phyloP scores from a whole-genome alignment of 2,797 vertebrate species.

The Sphenopsis melanotis region DNA sequence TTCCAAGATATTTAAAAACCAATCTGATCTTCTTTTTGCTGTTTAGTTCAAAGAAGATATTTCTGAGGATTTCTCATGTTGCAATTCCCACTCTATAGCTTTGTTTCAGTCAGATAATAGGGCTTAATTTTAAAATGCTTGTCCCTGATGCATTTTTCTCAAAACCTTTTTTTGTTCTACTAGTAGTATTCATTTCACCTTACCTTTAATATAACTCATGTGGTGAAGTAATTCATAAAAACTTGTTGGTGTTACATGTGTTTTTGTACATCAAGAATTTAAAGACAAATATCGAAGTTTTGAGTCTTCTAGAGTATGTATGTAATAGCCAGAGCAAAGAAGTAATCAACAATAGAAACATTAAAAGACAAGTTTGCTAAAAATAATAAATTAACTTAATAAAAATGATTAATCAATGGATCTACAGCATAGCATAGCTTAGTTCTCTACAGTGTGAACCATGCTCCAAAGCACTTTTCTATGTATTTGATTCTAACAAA shows the following conservation, averaged over 20 bases:
- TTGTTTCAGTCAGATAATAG: neutral
- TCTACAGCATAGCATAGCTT: neutral
- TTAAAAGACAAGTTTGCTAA: neutral
- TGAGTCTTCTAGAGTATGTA: neutral
- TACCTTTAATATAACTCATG: neutral
- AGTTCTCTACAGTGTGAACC: accelerated
- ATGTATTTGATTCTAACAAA: neutral
- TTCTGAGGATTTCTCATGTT: neutral
- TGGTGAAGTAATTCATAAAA: neutral
- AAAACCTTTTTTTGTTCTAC: neutral
- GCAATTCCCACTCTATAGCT: neutral
- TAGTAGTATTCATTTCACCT: neutral
- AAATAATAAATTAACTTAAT: neutral
- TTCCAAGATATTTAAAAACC: neutral
- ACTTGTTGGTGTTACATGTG: neutral
- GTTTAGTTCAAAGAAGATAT: neutral
- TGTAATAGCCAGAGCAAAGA: neutral
- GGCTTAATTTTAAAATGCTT: neutral
- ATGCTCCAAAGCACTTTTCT: neutral
- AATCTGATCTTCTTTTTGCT: neutral
- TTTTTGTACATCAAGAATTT: neutral
- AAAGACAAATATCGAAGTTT: neutral
- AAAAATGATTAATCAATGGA: neutral
- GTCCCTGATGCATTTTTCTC: neutral
- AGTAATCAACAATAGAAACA: neutral